Percentiles rank a stretch among this genome's conserved stretches.
Evolutionary conservation across 1,140 invertebrate genomes (phyloP).

Genomic region (Drosophila bipectinata): DNA sequence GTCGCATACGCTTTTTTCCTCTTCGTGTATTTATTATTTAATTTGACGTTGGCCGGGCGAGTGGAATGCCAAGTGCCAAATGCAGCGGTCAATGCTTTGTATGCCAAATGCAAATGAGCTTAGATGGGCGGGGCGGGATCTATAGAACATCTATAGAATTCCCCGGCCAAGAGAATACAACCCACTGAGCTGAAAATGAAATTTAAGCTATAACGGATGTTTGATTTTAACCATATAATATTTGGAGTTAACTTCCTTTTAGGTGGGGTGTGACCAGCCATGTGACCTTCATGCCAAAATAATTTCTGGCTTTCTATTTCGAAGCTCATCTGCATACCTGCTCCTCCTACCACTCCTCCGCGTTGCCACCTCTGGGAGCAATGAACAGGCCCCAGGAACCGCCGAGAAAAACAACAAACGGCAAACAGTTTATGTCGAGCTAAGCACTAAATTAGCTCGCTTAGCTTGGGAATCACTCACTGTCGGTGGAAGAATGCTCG

Average conservation of each 20-base stretch:
- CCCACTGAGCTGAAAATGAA: constrained; percentile 49
- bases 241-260: constrained; percentile 54
- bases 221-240: constrained; percentile 17
- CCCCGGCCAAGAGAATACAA: constrained; percentile 1
- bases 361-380: background rate
- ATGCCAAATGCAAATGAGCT: constrained; percentile 43
- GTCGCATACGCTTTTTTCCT: constrained; percentile 48
- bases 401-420: constrained; percentile 16
- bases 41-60: constrained; percentile 44
- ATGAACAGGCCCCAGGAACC: constrained; percentile 34
- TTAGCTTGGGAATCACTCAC: constrained; percentile 38
- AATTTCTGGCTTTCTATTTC: constrained; percentile 66
- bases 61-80: constrained; percentile 70
- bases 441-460: constrained; percentile 65
- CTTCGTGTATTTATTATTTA: constrained; percentile 68
- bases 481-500: constrained; percentile 45
- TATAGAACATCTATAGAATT: background rate
- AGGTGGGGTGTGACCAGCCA: constrained; percentile 20
- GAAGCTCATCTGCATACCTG: constrained; percentile 27
- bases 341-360: background rate
- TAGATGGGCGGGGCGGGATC: background rate
- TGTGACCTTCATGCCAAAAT: constrained; percentile 70
- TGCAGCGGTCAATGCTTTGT: constrained; percentile 49
- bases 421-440: constrained; percentile 41
- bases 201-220: constrained; percentile 74